A percentile compares a stretch with the other conserved stretches of the same genome.
phyloP scores from a whole-genome alignment of 2,113 vertebrate genomes.

The Ophthalmotilapia sp. region DNA sequence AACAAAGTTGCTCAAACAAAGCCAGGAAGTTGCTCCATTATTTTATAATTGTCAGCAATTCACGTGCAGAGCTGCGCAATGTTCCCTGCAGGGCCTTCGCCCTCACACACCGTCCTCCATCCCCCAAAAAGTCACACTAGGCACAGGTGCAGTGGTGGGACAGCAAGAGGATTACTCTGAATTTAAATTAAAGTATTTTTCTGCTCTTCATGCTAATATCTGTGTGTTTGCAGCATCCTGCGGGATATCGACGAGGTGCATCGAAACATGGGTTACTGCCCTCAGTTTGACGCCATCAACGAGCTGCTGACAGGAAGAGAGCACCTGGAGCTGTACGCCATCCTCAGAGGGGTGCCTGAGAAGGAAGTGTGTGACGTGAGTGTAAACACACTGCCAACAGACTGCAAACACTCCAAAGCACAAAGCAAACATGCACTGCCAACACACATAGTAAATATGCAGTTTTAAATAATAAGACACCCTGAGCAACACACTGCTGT shows the following conservation, averaged over 20 bases:
- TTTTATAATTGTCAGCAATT: not conserved
- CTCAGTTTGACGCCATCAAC: conserved; percentile 95
- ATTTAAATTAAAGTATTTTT: not conserved
- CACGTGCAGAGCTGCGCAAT: not conserved
- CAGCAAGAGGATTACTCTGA: not conserved
- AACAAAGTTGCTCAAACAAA: not conserved
- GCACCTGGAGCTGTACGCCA: conserved; percentile 92
- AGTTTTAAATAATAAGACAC: not conserved
- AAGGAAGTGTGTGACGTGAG: conserved; percentile 90
- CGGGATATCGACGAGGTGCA: conserved; percentile 88
- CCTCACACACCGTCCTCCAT: not conserved
- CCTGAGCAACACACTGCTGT: not conserved
- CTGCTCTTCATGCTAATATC: not conserved
- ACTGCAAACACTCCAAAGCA: not conserved
- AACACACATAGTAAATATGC: not conserved
- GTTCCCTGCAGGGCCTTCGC: not conserved
- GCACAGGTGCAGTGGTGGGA: not conserved
- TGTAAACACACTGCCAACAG: not conserved
- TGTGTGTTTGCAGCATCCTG: conserved; percentile 77
- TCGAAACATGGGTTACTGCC: conserved; percentile 96
- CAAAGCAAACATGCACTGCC: not conserved
- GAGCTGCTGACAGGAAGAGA: conserved; percentile 93
- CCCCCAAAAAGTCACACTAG: not conserved
- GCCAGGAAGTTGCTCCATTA: not conserved
- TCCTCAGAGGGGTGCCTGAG: conserved; percentile 90